phyloP scores from a whole-genome alignment of 1,140 invertebrate genomes.

The Patella vulgata region DNA sequence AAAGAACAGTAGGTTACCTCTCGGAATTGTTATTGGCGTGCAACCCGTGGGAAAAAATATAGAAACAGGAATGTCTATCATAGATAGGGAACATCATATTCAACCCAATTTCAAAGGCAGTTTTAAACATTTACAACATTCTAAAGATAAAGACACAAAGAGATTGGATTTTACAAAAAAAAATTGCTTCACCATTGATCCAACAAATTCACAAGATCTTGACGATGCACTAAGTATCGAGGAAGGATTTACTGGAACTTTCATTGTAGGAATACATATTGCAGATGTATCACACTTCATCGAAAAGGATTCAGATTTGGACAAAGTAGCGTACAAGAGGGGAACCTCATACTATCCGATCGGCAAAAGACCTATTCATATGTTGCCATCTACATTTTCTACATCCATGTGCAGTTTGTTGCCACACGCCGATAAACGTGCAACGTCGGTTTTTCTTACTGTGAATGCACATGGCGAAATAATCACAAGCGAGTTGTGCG shows the following conservation, averaged over 20 bases:
- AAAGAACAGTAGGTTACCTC: constrained; percentile 39
- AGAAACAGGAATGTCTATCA: constrained; percentile 38
- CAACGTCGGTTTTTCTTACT: constrained; percentile 53
- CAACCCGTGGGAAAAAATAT: constrained; percentile 38
- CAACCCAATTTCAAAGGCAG: constrained; percentile 23
- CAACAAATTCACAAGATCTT: constrained; percentile 95
- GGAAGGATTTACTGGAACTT: constrained; percentile 43
- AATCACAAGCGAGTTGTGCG: constrained; percentile 28
- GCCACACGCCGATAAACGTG: constrained; percentile 54
- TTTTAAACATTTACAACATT: constrained; percentile 27
- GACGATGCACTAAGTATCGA: constrained; percentile 90
- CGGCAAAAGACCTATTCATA: constrained; percentile 52
- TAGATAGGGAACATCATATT: constrained; percentile 48
- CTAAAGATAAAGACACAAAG: constrained; percentile 65
- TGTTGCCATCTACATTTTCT: constrained; percentile 63
- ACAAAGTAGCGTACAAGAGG: constrained; percentile 53
- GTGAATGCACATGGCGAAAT: constrained; percentile 48
- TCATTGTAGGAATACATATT: constrained; percentile 58
- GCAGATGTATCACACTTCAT: constrained; percentile 63
- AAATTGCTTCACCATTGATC: constrained; percentile 95
- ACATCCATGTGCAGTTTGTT: constrained; percentile 65
- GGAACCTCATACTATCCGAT: constrained; percentile 46
- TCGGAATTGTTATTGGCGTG: constrained; percentile 56
- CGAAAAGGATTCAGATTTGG: constrained; percentile 43
- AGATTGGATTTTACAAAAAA: constrained; percentile 71